Evolutionary conservation across 1,140 invertebrate species (phyloP), one percentile per base, ranked within the genome.

Genomic region (Drosophila mojavensis): DNA sequence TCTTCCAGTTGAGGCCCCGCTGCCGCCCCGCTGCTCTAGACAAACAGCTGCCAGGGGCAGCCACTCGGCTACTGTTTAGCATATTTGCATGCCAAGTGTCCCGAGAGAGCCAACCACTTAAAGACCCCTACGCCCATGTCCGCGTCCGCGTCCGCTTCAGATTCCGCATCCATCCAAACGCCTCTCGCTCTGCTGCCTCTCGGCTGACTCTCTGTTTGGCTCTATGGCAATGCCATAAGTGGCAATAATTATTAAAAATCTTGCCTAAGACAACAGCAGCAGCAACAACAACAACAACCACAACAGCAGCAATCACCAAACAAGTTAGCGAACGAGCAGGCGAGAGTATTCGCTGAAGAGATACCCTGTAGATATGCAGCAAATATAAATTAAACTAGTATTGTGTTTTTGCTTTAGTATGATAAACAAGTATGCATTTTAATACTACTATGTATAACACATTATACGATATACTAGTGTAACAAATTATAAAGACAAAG

Each of bases 171-270:
- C 60, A 39, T 39, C 39, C 59, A 60, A 13, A 28, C 3, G 13
- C 20, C 13, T 10, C 59, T 28, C 51, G 39, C 36, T 13, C 53
- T 54, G 33, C 30, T 47, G 41, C 43, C n/a, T 55, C 20, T 24
- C 20, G 41, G 51, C n/a, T 55, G 15, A 39, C 54, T 17, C 30
- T 50, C 20, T 50, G 47, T 3, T 13, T 55, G 17, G 45, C 10
- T 28, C 45, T 48, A 33, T 76, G 69, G 61, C 69, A 67, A 66
- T 66, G 74, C 62, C 84, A 81, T 91, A 91, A 91, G 89, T 91
- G 89, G 89, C 82, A 91, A 91, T 91, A 91, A 91, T 91, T 91
- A 91, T 91, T 91, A 79, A 88, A 91, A 91, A 91, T 91, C 89
- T 91, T 85, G 59, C 78, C 89, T 74, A 81, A 91, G 88, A 91